Percentiles rank a stretch among this genome's conserved stretches.
Evolutionary conservation across 2,797 vertebrate genomes (phyloP).

Genomic region (Eleutherodactylus coqui): DNA sequence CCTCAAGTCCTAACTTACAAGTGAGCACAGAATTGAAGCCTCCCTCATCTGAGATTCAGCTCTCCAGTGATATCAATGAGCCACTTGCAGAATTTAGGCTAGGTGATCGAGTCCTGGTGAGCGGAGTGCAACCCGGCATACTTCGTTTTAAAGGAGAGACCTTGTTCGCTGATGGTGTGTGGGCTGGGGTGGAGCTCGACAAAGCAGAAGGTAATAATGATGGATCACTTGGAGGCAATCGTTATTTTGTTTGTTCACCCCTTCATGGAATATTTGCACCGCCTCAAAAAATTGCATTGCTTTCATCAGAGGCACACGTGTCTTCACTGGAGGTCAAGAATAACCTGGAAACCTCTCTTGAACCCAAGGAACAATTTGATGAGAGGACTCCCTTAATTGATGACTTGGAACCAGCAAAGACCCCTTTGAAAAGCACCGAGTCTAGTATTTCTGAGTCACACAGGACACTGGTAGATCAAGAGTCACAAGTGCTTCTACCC

Average conservation of each 20-base stretch:
- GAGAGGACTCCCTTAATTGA: not conserved
- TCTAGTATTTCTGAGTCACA: conserved; percentile 13
- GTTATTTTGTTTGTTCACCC: conserved; percentile 88
- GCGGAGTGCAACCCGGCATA: conserved; percentile 90
- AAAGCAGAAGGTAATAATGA: conserved; percentile 93
- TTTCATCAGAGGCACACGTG: conserved; percentile 76
- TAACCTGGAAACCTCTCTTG: conserved; percentile 69
- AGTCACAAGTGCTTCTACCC: not conserved
- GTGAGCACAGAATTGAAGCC: conserved; percentile 30
- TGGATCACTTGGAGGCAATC: conserved; percentile 86
- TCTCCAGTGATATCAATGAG: conserved; percentile 68
- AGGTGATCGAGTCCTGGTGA: conserved; percentile 92
- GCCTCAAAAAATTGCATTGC: conserved; percentile 88
- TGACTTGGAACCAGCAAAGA: not conserved
- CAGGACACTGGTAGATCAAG: not conserved
- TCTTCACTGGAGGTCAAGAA: conserved; percentile 77
- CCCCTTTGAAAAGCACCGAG: not conserved
- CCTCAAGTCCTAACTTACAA: conserved; percentile 9
- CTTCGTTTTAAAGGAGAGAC: conserved; percentile 91
- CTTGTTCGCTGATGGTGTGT: conserved; percentile 91
- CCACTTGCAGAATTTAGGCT: conserved; percentile 82
- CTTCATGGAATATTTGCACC: conserved; percentile 94
- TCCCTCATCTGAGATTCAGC: conserved; percentile 57
- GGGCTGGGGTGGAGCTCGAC: conserved; percentile 97
- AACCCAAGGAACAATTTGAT: conserved; percentile 23